Evolutionary conservation across 2,113 vertebrate species (phyloP).

Genomic region (Theristicus caerulescens): DNA sequence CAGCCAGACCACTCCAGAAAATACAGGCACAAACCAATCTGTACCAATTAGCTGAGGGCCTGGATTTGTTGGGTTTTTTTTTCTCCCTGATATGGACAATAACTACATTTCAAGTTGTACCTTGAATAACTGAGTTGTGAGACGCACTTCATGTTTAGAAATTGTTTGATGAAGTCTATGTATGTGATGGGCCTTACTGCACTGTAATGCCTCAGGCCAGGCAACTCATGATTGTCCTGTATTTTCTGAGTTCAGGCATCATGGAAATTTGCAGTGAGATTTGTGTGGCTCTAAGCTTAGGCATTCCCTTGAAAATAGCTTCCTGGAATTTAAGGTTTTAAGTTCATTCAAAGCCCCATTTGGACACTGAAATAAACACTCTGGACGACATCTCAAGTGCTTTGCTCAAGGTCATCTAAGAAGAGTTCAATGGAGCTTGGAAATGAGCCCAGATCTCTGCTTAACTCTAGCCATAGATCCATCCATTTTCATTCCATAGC

Average conservation of each 20-base stretch:
- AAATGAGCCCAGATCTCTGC: conserved; percentile 55
- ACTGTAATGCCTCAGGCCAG: neutral
- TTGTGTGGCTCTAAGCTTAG: conserved; percentile 5
- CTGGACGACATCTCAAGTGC: conserved; percentile 40
- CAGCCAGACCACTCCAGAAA: neutral
- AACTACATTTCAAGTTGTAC: neutral
- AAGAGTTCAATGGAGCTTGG: conserved; percentile 48
- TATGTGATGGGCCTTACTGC: neutral
- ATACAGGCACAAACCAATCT: neutral
- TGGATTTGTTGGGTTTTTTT: neutral
- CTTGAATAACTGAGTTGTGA: neutral
- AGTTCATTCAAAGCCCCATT: conserved; percentile 34
- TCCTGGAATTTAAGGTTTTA: conserved; percentile 32
- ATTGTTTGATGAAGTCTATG: neutral
- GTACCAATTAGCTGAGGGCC: neutral
- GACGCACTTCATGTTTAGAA: neutral
- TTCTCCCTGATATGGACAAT: neutral
- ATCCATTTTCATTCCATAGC: conserved; percentile 55
- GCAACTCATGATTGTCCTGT: neutral
- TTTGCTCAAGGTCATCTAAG: conserved; percentile 46
- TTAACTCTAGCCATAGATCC: conserved; percentile 44
- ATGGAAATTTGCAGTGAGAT: conserved; percentile 12
- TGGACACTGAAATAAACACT: conserved; percentile 54
- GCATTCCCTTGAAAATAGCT: conserved; percentile 26
- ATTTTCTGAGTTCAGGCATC: neutral